phyloP scores from a whole-genome alignment of 2,113 vertebrate genomes.

The Callipepla californica region DNA sequence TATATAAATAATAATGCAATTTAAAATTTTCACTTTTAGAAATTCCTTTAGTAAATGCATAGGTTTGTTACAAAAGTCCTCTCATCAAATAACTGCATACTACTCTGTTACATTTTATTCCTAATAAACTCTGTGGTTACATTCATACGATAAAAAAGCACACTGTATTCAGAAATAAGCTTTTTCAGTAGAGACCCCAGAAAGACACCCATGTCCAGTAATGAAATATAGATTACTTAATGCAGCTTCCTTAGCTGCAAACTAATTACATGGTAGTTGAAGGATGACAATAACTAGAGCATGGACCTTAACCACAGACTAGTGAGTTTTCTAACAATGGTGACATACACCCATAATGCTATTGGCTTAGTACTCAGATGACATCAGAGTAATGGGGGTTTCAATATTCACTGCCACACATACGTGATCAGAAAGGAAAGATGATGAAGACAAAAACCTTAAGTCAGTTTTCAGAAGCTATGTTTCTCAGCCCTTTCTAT shows the following conservation, averaged over 20 bases:
- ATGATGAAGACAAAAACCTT: not conserved
- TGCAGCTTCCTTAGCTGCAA: not conserved
- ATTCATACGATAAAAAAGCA: slow-evolving; percentile 61
- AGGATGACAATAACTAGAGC: not conserved
- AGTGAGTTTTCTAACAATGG: not conserved
- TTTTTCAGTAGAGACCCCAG: slow-evolving; percentile 12
- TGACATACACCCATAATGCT: not conserved
- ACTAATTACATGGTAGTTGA: not conserved
- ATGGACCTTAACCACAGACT: not conserved
- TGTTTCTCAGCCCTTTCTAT: slow-evolving; percentile 23
- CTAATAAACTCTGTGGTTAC: slow-evolving; percentile 53
- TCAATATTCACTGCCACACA: not conserved
- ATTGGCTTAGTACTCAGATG: not conserved
- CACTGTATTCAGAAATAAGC: slow-evolving; percentile 25
- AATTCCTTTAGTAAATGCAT: slow-evolving; percentile 66
- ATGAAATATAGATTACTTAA: slow-evolving; percentile 17
- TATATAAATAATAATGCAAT: slow-evolving; percentile 60
- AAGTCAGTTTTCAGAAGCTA: not conserved
- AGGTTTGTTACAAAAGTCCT: slow-evolving; percentile 64
- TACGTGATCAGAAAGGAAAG: not conserved
- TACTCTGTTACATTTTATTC: slow-evolving; percentile 20
- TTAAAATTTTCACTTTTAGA: slow-evolving; percentile 65
- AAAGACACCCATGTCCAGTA: slow-evolving; percentile 25
- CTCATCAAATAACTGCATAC: slow-evolving; percentile 44
- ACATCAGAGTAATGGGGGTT: not conserved